Evolutionary conservation across 2,113 vertebrate species (phyloP), one percentile per base, ranked within the genome.

Genomic region (Labrus mixtus): DNA sequence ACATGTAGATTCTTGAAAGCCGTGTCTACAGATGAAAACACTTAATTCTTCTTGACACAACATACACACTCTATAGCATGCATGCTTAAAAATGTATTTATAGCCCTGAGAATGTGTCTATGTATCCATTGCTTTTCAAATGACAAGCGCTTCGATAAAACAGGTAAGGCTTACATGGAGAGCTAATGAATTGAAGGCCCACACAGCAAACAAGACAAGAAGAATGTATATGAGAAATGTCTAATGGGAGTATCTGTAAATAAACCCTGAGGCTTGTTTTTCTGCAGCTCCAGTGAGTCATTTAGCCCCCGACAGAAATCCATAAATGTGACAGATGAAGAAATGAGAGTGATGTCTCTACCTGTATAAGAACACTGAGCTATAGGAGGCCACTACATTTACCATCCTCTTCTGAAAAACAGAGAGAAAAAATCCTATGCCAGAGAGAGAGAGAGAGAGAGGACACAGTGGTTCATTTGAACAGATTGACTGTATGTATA

Each of bases 271-370:
- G 66, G 81, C 73, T 36, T 78, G 39, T n/a, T 45, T 23, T 33
- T 29, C 37, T 11, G 6, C 1, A 20, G 73, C 78, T 70, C 64
- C 68, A 33, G 56, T 78, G 68, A 71, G 79, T 84, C 80, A 87
- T 85, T 85, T 78, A 62, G 23, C 73, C 62, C 68, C 61, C 10
- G 78, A 89, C 73, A 86, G 65, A 89, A 89, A 87, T 87, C 84
- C 83, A 90, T 87, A 78, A 90, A 90, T 23, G 41, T 79, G 86
- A 90, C 80, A 87, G 62, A 87, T 79, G 71, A 87, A 81, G 78
- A 76, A 87, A 75, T 89, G 73, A 87, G 74, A 80, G 70, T 61
- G 75, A 85, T 84, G 83, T 62, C 80, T 82, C 69, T 74, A 85
- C 87, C 70, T 87, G 68, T 79, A 79, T 83, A 83, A 78, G 82